Evolutionary conservation across 2,113 vertebrate genomes (phyloP).

Genomic region (Cyprinus carpio): DNA sequence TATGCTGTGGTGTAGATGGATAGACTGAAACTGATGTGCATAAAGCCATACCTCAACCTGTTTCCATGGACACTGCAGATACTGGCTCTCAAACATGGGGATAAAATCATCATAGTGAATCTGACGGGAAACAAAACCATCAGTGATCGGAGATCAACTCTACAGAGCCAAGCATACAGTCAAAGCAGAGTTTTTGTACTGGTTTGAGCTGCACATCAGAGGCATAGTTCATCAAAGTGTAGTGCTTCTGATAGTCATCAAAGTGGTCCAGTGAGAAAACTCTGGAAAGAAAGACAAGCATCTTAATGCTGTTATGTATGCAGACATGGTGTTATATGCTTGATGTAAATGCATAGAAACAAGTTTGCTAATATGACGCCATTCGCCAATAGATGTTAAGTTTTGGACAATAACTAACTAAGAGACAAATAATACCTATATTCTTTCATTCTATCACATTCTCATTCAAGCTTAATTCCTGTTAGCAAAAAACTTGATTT

Average conservation of each 20-base stretch:
- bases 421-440: neutral
- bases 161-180: neutral
- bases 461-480: neutral
- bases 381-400: no score
- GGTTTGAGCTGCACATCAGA: conserved; percentile 83
- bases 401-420: no score
- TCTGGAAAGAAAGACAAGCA: conserved; percentile 66
- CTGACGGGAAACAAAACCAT: conserved; percentile 64
- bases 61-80: conserved; percentile 86
- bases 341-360: neutral
- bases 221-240: conserved; percentile 96
- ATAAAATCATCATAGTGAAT: conserved; percentile 90
- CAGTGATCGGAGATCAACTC: neutral
- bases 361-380: neutral
- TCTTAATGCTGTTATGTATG: neutral
- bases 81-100: conserved; percentile 89
- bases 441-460: neutral
- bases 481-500: neutral
- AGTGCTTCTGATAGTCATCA: conserved; percentile 96
- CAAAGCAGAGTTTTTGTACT: conserved; percentile 66
- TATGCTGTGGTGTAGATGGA: neutral
- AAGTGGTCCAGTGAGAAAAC: conserved; percentile 85
- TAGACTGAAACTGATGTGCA: neutral
- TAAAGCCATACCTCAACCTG: conserved; percentile 78
- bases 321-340: neutral